Conservation (phyloP, 23 tunicate genomes). For the Trididemnum clinides region DNA sequence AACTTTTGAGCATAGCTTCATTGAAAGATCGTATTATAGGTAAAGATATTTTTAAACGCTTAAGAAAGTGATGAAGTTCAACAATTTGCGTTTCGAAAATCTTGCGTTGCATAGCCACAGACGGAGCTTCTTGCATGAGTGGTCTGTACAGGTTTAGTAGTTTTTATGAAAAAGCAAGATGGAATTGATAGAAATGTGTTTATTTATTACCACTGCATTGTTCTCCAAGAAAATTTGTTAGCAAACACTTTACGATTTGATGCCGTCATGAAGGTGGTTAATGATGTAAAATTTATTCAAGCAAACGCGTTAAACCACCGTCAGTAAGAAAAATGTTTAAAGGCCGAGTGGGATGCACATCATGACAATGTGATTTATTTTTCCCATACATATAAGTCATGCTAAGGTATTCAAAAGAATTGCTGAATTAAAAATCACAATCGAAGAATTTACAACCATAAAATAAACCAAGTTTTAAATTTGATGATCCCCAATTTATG, state of each 20-base stretch:
- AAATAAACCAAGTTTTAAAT: slow-evolving; percentile 2
- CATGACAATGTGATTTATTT: slow-evolving; percentile 3
- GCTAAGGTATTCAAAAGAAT: not conserved
- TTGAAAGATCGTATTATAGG: slow-evolving; percentile 6
- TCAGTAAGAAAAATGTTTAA: not conserved
- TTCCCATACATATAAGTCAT: not conserved
- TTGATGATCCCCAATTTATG: not conserved
- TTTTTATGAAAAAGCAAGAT: slow-evolving; percentile 9
- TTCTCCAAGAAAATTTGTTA: slow-evolving; percentile 10
- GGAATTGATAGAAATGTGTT: not conserved
- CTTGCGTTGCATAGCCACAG: slow-evolving; percentile 36
- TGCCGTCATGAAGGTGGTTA: slow-evolving; percentile 17
- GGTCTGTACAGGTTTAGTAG: slow-evolving; percentile 14
- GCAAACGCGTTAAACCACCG: slow-evolving; percentile 19
- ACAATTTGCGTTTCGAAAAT: slow-evolving; percentile 36
- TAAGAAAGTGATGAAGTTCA: slow-evolving; percentile 20
- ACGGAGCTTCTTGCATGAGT: slow-evolving; percentile 4
- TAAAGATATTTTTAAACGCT: slow-evolving; percentile 16
- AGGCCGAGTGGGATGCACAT: not conserved
- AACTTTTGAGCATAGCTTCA: slow-evolving; percentile 7
- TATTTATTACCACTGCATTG: slow-evolving; percentile 21
- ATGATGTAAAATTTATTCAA: slow-evolving; percentile 5
- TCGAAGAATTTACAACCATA: not conserved
- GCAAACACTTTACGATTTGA: slow-evolving; percentile 20
- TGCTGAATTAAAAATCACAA: not conserved